Conservation (phyloP, 2,797 vertebrate species). For the Delichon dasypus region DNA sequence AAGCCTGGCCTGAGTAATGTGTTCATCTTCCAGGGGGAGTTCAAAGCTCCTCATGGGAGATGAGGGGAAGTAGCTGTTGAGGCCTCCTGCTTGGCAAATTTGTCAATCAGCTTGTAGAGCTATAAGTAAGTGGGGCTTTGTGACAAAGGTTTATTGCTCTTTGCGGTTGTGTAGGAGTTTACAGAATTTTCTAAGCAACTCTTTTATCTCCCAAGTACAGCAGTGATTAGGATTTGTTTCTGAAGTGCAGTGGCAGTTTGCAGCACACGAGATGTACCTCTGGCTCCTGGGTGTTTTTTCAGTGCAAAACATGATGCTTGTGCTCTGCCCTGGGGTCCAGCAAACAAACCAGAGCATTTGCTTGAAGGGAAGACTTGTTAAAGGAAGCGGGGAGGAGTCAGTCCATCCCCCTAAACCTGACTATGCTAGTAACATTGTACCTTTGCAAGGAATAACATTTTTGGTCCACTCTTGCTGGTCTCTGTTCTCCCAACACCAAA, state of each 20-base stretch:
- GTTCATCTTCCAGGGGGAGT: neutral
- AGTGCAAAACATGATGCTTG: neutral
- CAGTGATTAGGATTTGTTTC: neutral
- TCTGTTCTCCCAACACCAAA: neutral
- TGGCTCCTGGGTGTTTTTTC: neutral
- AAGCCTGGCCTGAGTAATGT: conserved; percentile 18
- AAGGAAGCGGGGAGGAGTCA: neutral
- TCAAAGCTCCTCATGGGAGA: neutral
- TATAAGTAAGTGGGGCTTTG: neutral
- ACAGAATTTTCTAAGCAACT: neutral
- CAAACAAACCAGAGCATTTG: neutral
- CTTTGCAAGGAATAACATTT: neutral
- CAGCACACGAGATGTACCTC: fast-evolving
- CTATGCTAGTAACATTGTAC: neutral
- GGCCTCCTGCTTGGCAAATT: conserved; percentile 16
- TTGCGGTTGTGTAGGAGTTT: neutral
- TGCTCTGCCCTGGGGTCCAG: neutral
- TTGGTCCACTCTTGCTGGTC: neutral
- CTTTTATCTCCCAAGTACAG: neutral
- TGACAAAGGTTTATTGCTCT: neutral
- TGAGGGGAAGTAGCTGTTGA: conserved; percentile 42
- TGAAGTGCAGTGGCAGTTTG: neutral
- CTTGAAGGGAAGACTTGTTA: neutral
- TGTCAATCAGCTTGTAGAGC: conserved; percentile 1
- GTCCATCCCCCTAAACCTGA: neutral